Evolutionary conservation across 2,113 vertebrate species (phyloP), one percentile per base, ranked within the genome.

Genomic region (Gnathonemus echidnorhynchus): DNA sequence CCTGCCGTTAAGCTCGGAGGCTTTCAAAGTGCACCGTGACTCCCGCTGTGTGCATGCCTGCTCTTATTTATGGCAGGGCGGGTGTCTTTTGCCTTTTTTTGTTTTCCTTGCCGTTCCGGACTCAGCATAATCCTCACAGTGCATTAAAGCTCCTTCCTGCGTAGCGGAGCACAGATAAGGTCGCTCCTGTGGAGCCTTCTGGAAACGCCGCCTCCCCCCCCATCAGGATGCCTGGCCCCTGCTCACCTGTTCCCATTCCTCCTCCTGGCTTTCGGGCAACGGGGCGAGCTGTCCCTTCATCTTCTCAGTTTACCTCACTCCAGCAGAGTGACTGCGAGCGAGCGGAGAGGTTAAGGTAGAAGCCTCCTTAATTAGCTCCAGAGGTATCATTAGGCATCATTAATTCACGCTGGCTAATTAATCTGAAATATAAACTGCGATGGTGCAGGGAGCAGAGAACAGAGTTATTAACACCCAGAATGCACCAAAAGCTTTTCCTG

Each of bases 341-440:
- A 95, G 94, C 93, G 94, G 92, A 95, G 95, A 95, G 94, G 95
- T 95, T 94, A 95, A 90, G 5, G 93, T 94, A 93, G 94, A 95
- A 93, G 93, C 93, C 92, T 93, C 46, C 91, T 93, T 96, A 96
- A 96, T 96, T 96, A 95, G 92, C 93, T 94, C 94, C 90, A 89
- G 93, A 94, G 95, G 93, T 95, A 94, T 94, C 86, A 87, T 87
- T 87, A 87, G 92, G 92, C 94, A 94, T 95, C 95, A 95, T 96
- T 95, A 96, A 96, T 96, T 95, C 94, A 94, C 94, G 94, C 92
- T 91, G 93, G 92, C 93, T 95, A 95, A 95, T 96, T 94, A 95
- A 94, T 93, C 92, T 93, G 92, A 93, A 94, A 94, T 94, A 93
- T 94, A 94, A 94, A 93, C 92, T 91, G 92, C 89, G 84, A 89